Conservation (phyloP, 2,888 invertebrate genomes). For the Labia minor region DNA sequence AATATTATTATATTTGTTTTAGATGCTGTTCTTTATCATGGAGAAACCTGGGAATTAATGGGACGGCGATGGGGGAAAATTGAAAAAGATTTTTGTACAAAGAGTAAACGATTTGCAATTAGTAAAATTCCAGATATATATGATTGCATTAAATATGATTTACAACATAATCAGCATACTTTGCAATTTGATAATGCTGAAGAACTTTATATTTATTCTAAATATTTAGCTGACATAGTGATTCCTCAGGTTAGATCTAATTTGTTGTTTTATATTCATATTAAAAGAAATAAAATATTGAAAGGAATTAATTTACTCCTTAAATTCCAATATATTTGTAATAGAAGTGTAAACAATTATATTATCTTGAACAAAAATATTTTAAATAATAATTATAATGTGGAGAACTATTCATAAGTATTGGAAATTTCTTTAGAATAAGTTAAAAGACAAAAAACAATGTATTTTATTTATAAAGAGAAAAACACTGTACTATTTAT, state of each 20-base stretch:
- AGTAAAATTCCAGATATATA: conserved; percentile 99
- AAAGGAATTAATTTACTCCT: conserved; percentile 17
- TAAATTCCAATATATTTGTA: not conserved
- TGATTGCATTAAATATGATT: conserved; percentile 97
- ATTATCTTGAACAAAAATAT: too few species aligned
- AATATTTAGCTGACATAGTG: conserved; percentile 95
- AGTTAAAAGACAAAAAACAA: too few species aligned
- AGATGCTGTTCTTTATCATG: conserved; percentile 91
- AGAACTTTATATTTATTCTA: conserved; percentile 87
- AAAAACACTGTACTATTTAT: too few species aligned
- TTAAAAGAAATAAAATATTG: conserved; percentile 18
- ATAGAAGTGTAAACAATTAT: not conserved
- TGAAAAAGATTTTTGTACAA: conserved; percentile 93
- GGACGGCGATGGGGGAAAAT: conserved; percentile 95
- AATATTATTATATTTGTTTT: too few species aligned
- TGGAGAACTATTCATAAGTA: too few species aligned
- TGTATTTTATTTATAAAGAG: not conserved
- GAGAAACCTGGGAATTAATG: conserved; percentile 98
- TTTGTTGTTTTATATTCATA: not conserved
- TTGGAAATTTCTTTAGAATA: too few species aligned
- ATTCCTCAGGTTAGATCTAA: conserved; percentile 72
- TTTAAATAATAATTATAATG: too few species aligned
- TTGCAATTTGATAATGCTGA: conserved; percentile 86
- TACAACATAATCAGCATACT: conserved; percentile 95
- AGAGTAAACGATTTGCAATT: conserved; percentile 87